phyloP scores from a whole-genome alignment of 2,888 invertebrate genomes.

The Loripinus fragilis region DNA sequence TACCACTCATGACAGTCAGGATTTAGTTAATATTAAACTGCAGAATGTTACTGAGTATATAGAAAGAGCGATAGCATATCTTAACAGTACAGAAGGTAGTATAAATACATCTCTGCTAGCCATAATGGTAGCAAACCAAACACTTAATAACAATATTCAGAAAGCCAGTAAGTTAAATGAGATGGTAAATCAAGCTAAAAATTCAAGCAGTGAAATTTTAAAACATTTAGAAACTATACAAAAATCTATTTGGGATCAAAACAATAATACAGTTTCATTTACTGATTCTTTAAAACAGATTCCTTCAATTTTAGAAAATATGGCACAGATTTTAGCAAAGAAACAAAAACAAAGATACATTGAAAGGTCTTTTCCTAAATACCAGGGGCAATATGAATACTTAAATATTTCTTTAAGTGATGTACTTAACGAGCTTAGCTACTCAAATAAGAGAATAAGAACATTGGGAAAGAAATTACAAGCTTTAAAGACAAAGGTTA shows the following conservation, averaged over 20 bases:
- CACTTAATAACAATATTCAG: not conserved
- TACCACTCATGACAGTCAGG: not conserved
- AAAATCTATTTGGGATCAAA: not conserved
- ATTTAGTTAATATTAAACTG: conserved; percentile 25
- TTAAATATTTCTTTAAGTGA: not conserved
- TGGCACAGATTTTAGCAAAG: not conserved
- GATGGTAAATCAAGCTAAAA: not conserved
- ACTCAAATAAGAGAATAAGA: not conserved
- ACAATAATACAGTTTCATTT: not conserved
- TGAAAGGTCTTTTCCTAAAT: not conserved
- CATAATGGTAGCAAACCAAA: not conserved
- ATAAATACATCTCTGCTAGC: not conserved
- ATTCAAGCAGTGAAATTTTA: not conserved
- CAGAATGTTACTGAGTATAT: not conserved
- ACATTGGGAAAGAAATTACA: not conserved
- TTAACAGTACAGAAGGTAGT: not conserved
- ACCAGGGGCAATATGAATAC: not conserved
- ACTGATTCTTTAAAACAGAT: not conserved
- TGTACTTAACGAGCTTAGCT: not conserved
- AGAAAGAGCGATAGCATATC: not conserved
- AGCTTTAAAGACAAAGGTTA: not conserved
- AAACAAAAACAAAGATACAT: not conserved
- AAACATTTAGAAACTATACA: not conserved
- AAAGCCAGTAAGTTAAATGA: conserved; percentile 11
- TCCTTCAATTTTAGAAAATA: not conserved